Evolutionary conservation across 1,140 invertebrate species (phyloP).

Genomic region (Zelostemma sp.): DNA sequence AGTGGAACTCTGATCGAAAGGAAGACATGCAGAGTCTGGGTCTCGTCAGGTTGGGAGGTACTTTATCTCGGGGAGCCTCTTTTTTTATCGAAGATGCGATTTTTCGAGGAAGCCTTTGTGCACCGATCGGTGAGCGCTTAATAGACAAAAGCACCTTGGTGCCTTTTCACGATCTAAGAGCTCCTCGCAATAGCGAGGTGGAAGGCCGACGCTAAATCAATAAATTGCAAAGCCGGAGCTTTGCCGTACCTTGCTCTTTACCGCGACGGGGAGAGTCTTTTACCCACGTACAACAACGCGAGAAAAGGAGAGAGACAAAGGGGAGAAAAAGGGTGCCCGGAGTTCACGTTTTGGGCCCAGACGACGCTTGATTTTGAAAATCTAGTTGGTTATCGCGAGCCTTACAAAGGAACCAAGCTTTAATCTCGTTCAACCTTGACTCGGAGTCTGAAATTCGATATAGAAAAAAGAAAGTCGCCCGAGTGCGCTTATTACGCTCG

Average conservation of each 20-base stretch:
- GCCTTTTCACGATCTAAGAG: conserved; percentile 31
- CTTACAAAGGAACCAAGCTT: conserved; percentile 30
- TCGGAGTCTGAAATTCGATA: not conserved
- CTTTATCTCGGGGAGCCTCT: conserved; percentile 2
- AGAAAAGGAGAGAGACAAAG: conserved; percentile 24
- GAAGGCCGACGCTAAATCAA: conserved; percentile 41
- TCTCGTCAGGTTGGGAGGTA: not conserved
- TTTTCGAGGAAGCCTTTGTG: conserved; percentile 38
- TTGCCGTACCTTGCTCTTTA: conserved; percentile 33
- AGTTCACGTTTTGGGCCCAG: not conserved
- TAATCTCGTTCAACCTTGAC: conserved; percentile 24
- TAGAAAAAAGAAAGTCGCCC: not conserved
- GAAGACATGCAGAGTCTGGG: not conserved
- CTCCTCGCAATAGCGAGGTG: not conserved
- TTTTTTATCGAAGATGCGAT: conserved; percentile 26
- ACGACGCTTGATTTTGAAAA: conserved; percentile 24
- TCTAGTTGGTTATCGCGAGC: conserved; percentile 40
- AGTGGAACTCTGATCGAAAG: conserved; percentile 10
- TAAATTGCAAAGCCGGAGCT: conserved; percentile 48
- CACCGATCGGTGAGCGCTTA: conserved; percentile 37
- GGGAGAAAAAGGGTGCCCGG: conserved; percentile 1
- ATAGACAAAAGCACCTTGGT: conserved; percentile 38
- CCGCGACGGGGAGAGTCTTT: conserved; percentile 25
- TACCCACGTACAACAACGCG: conserved; percentile 13
- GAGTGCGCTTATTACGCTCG: conserved; percentile 3